These are phyloP conservation scores for Ectropis grisescens DNA, from an alignment of 1,140 invertebrate species.

Conservation along the genomic window DNA sequence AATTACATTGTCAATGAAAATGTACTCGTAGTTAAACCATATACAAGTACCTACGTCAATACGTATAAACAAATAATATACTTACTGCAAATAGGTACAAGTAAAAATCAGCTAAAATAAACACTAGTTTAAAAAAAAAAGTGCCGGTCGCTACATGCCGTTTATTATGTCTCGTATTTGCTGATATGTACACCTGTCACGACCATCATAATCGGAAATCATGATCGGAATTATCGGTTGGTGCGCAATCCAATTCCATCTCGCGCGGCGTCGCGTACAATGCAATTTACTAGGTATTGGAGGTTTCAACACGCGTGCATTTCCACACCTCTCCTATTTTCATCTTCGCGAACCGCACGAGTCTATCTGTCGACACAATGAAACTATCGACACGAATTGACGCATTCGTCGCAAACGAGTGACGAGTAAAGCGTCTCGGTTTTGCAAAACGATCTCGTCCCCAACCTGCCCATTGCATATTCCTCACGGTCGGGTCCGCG, in stretches of 20 bases:
- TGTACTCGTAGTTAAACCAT: too few relatives aligned
- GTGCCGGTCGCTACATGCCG: too few relatives aligned
- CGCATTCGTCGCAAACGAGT: conserved; percentile 8
- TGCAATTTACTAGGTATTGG: conserved; percentile 36
- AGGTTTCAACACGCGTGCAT: conserved; percentile 39
- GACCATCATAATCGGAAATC: conserved; percentile 46
- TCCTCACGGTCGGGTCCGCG: conserved; percentile 36
- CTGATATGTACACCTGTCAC: too few relatives aligned
- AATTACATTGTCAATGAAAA: too few relatives aligned
- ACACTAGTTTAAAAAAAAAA: too few relatives aligned
- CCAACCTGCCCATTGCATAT: conserved; percentile 32
- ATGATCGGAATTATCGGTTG: conserved; percentile 48
- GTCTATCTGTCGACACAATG: conserved; percentile 14
- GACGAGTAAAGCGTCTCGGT: too few relatives aligned
- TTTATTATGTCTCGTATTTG: too few relatives aligned
- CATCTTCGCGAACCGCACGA: conserved; percentile 15
- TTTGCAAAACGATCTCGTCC: conserved; percentile 7
- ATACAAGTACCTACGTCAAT: too few relatives aligned
- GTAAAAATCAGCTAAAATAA: too few relatives aligned
- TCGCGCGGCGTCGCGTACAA: conserved; percentile 34
- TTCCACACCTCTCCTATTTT: conserved; percentile 25
- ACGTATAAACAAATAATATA: too few relatives aligned
- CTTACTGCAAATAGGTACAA: too few relatives aligned
- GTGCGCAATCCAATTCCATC: conserved; percentile 56
- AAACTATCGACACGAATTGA: conserved; percentile 18